Base-by-base conservation (phyloP, 2,888 invertebrate species). In the Zaprionus bogoriensis region DNA sequence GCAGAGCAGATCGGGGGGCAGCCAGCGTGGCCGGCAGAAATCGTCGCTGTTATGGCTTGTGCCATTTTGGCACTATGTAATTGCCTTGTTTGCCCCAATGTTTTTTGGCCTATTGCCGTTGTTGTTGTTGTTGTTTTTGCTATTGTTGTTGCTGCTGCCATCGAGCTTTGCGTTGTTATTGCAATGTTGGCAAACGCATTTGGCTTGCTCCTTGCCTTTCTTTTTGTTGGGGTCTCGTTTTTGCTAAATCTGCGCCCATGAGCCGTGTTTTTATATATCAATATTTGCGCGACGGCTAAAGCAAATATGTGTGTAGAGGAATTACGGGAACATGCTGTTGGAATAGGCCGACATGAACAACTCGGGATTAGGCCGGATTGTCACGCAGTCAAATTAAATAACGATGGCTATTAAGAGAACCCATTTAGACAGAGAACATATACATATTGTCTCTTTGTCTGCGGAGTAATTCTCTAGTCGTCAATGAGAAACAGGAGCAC, bases 31-130 rank as follows among this genome's bases (percentile, higher is more conserved):
- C 32, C 9, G 27, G 44, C 57, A 55, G 61, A 51, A 67, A 63
- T 70, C 64, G 76, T 54, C 61, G 72, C 67, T 77, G 77, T 86
- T 83, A 86, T 86, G 83, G 86, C 83, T 71, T 83, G 74, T 77
- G 83, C 86, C 83, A 81, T 81, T 81, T 81, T 86, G 80, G 80
- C 80, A 81, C 80, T 86, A 77, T 86, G 80, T 81, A 81, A 81
- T 81, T 81, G 80, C 80, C 80, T 81, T 81, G 80, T 86, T 80
- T 83, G 67, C 80, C 83, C 70, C 67, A 51, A 76, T 85, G 79
- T 78, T 68, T 70, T 67, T 76, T 72, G 59, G 66, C 73, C 85
- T 67, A 67, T 67, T 72, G 66, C 58, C 66, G 63, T 53, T 59
- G 68, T 7, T 32, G 32, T 5, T 14, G 14, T 2, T 52, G 52